Percentiles rank a stretch among this genome's conserved stretches.
phyloP scores from a whole-genome alignment of 2,113 vertebrate genomes.

The Chroicocephalus ridibundus region DNA sequence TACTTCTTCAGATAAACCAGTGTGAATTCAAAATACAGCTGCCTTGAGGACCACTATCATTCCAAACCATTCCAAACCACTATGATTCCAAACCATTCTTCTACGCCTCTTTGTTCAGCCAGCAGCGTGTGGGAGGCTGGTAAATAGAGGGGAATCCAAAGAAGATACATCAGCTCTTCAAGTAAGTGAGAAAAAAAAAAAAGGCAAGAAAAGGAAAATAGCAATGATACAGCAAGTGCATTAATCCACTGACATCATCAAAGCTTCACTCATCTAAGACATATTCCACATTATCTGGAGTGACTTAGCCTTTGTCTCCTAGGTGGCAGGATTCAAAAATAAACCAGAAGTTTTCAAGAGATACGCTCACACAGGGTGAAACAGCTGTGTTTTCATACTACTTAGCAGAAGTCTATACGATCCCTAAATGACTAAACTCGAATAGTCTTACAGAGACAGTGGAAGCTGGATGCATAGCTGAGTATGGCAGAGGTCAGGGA shows the following conservation, averaged over 20 bases:
- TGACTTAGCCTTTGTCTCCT: neutral
- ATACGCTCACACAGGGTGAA: neutral
- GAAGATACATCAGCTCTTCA: neutral
- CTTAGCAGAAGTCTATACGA: neutral
- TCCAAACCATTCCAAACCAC: neutral
- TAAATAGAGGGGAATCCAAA: neutral
- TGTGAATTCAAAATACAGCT: neutral
- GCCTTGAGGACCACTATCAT: neutral
- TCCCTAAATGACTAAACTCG: accelerated
- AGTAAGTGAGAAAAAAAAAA: neutral
- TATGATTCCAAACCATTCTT: neutral
- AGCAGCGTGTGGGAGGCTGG: neutral
- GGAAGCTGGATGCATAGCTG: neutral
- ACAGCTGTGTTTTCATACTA: neutral
- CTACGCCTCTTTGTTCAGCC: neutral
- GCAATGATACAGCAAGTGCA: neutral
- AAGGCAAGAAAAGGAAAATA: neutral
- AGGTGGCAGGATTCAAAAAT: neutral
- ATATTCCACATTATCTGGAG: neutral
- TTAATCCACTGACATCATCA: neutral
- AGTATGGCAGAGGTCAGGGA: neutral
- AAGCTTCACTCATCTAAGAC: neutral
- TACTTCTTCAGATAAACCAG: neutral
- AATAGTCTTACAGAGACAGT: neutral
- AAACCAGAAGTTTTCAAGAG: neutral